Evolutionary conservation across 2,888 invertebrate species (phyloP).

Genomic region (Synanthedon vespiformis): DNA sequence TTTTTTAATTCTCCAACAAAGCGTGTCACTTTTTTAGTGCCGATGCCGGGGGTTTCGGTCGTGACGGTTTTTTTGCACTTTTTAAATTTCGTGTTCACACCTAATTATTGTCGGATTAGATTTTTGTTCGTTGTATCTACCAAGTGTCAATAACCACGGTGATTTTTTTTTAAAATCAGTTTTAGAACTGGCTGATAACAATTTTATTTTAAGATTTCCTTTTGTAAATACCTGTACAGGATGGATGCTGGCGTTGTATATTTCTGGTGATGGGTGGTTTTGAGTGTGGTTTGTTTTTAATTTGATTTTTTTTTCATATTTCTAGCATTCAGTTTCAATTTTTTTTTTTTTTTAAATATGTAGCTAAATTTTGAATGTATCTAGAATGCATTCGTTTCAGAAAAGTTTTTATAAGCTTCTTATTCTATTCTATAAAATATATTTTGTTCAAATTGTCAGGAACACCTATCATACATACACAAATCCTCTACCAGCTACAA

Average conservation of each 20-base stretch:
- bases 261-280: background rate
- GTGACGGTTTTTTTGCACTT: slow-evolving; percentile 3
- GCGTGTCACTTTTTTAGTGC: slow-evolving; percentile 4
- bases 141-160: background rate
- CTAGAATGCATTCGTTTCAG: no score
- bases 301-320: no score
- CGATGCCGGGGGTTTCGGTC: slow-evolving; percentile 3
- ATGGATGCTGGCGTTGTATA: background rate
- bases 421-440: no score
- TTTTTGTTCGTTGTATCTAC: background rate
- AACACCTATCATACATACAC: no score
- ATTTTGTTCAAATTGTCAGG: no score
- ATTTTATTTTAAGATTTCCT: background rate
- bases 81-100: slow-evolving; percentile 2
- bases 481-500: no score
- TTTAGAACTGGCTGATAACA: background rate
- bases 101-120: background rate
- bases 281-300: background rate
- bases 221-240: background rate
- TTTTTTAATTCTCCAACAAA: slow-evolving; percentile 10
- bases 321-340: no score
- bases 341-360: no score
- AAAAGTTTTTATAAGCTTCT: no score
- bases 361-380: no score
- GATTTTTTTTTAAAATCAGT: background rate